Base-by-base conservation (phyloP, 2,797 vertebrate genomes). In the Synanceia verrucosa region DNA sequence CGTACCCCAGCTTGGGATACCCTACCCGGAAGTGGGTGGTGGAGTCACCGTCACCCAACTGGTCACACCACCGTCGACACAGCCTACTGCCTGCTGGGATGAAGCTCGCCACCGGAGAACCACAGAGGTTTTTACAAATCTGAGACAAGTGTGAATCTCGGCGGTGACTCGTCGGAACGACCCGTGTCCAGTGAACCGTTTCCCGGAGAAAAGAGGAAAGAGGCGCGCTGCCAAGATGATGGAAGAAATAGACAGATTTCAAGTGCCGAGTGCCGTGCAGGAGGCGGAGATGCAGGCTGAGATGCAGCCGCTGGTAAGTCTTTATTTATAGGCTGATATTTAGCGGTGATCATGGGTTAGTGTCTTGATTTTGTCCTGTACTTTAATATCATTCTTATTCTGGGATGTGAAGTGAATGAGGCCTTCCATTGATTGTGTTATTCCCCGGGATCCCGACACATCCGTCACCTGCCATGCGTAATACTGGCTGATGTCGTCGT, bases 221-320 rank as follows among this genome's bases (percentile, higher is more conserved):
- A 67, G 73, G 69, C 37, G 67, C 80, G 79, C 44, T 79, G 93
- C 91, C 95, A 96, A 92, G 72, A 98, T 98, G 97, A 99, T 99
- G 97, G 97, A 98, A 87, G 97, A 98, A 92, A 99, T 97, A 85
- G 97, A 98, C 83, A 94, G 97, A 93, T 97, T 99, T 88, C 97
- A 98, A 84, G 97, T 98, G 88, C 97, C 97, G 85, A 97, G 96
- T 65, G 96, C 88, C 34, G 92, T 89, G 44, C 92, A 96, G 78
- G 95, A 96, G 83, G 95, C 95, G 80, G 96, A 97, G 94, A 96
- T 96, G 94, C 96, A 97, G 90, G 96, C 96, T 29, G 97, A 99
- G 95, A 98, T 97, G 95, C 97, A 98, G 92, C 96, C 96, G 78
- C 94, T 97, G 95, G 97, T 98, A 90, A 95, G 95, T 88, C 48